Percentiles rank a stretch among this genome's conserved stretches.
phyloP scores from a whole-genome alignment of 1,140 invertebrate genomes.

The Micrasema longulum region DNA sequence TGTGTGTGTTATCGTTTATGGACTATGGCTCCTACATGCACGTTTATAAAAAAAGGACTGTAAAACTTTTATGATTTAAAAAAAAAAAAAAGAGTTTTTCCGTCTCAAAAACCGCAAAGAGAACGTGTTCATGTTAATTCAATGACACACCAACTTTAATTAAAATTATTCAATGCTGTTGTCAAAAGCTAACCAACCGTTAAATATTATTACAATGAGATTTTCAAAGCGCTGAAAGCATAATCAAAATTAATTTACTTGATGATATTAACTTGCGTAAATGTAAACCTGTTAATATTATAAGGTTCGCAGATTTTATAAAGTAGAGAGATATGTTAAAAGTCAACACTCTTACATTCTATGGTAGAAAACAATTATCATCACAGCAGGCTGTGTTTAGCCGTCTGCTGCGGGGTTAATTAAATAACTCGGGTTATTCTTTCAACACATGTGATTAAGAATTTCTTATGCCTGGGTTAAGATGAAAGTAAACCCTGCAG shows the following conservation, averaged over 20 bases:
- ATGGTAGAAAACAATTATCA: constrained; percentile 12
- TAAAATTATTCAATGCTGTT: constrained; percentile 9
- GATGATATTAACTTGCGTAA: constrained; percentile 9
- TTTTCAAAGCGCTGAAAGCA: constrained; percentile 12
- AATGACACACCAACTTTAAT: constrained; percentile 12
- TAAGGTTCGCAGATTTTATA: background rate
- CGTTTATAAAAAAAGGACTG: no score
- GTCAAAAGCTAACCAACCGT: background rate
- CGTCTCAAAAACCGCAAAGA: constrained; percentile 13
- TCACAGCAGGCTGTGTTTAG: constrained; percentile 7
- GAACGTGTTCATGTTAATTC: constrained; percentile 1
- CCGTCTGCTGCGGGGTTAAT: constrained; percentile 16
- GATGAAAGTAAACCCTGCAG: no score
- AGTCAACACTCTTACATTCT: background rate
- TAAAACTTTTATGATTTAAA: no score
- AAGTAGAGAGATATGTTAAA: background rate
- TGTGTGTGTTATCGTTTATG: no score
- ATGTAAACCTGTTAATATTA: background rate
- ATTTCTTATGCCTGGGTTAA: no score
- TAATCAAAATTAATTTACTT: constrained; percentile 24
- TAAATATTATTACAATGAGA: constrained; percentile 1
- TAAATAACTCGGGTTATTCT: no score
- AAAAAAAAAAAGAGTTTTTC: no score
- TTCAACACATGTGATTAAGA: no score
- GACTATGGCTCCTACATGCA: no score